Conservation (phyloP, 2,113 vertebrate genomes). For the Dendrocopos noguchii region DNA sequence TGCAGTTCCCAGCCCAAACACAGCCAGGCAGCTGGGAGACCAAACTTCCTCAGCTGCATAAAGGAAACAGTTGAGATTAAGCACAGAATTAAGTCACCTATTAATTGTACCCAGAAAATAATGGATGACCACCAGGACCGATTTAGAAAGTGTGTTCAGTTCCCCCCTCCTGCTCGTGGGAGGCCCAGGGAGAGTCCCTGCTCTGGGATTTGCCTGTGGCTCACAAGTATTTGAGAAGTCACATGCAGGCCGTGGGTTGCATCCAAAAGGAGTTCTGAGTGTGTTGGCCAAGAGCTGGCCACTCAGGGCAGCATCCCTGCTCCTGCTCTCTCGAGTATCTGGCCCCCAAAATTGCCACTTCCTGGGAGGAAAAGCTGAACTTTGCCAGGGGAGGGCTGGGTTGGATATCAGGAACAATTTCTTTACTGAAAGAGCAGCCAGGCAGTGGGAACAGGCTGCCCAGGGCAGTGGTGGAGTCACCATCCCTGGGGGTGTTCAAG, state of each 20-base stretch:
- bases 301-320: not conserved
- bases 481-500: too few species aligned
- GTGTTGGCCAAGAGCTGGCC: not conserved
- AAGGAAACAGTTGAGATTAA: conserved; percentile 42
- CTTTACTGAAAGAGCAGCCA: too few species aligned
- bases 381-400: too few species aligned
- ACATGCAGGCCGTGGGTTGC: not conserved
- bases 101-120: conserved; percentile 7
- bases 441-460: too few species aligned
- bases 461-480: too few species aligned
- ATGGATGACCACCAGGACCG: not conserved
- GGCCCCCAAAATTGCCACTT: not conserved
- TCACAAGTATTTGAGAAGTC: not conserved
- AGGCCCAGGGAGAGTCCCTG: not conserved
- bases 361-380: not conserved
- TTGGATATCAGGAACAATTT: too few species aligned
- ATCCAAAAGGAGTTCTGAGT: not conserved
- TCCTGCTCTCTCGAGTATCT: not conserved
- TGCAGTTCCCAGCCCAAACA: conserved; percentile 36
- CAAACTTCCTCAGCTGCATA: not conserved
- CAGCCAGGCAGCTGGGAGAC: conserved; percentile 14
- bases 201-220: not conserved
- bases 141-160: not conserved
- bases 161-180: not conserved
- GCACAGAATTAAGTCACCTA: conserved; percentile 49